Evolutionary conservation across 2,113 vertebrate species (phyloP).

Genomic region (Mugil cephalus): DNA sequence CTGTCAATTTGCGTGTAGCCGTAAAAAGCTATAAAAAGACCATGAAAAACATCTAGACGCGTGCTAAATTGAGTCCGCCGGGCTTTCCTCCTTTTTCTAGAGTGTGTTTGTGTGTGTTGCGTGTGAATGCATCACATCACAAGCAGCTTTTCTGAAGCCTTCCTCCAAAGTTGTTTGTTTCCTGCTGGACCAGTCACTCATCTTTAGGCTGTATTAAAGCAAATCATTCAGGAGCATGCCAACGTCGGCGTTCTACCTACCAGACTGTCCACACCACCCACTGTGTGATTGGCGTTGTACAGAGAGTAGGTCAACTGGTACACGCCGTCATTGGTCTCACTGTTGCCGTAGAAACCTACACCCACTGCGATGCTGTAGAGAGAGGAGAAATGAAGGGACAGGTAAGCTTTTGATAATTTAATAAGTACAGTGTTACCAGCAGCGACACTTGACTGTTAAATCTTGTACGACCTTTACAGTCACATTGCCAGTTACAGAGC

Average conservation of each 20-base stretch:
- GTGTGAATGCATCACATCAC: slow-evolving; percentile 16
- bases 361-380: slow-evolving; percentile 89
- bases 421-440: slow-evolving; percentile 18
- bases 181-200: background rate
- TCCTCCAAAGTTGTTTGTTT: slow-evolving; percentile 23
- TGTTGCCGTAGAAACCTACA: slow-evolving; percentile 98
- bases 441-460: background rate
- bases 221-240: background rate
- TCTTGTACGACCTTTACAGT: background rate
- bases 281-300: slow-evolving; percentile 93
- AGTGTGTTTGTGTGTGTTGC: slow-evolving; percentile 19
- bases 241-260: slow-evolving; percentile 82
- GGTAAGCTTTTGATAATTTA: slow-evolving; percentile 37
- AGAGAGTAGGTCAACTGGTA: slow-evolving; percentile 95
- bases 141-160: slow-evolving; percentile 16
- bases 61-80: slow-evolving; percentile 43
- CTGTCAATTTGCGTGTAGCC: slow-evolving; percentile 57
- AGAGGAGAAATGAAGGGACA: slow-evolving; percentile 2
- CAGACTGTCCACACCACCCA: slow-evolving; percentile 91
- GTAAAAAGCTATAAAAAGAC: slow-evolving; percentile 46
- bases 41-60: slow-evolving; percentile 57
- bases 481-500: slow-evolving; percentile 11
- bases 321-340: slow-evolving; percentile 94
- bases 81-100: slow-evolving; percentile 22
- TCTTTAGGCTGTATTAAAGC: background rate